Conservation (phyloP, 2,888 invertebrate genomes). For the Mechanitis mazaeus region DNA sequence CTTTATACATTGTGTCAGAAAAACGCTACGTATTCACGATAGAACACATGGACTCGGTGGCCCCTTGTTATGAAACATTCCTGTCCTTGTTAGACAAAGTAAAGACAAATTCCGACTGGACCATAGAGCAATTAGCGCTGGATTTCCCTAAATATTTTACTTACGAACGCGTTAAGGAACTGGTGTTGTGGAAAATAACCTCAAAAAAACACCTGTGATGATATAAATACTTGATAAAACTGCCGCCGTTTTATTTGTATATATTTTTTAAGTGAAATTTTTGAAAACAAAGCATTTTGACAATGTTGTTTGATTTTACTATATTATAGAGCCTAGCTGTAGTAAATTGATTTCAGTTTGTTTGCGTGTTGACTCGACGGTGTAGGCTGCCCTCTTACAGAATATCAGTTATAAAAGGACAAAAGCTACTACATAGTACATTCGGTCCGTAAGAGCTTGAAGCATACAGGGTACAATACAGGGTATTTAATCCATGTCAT, state of each 20-base stretch:
- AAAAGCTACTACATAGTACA: too few species aligned
- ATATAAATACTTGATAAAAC: constrained; percentile 34
- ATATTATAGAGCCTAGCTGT: too few species aligned
- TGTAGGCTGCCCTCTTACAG: too few species aligned
- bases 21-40: constrained; percentile 92
- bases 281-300: too few species aligned
- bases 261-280: not conserved
- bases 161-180: constrained; percentile 86
- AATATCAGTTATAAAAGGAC: too few species aligned
- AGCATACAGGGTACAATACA: too few species aligned
- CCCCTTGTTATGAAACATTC: constrained; percentile 92
- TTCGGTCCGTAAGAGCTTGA: too few species aligned
- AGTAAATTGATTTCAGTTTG: too few species aligned
- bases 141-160: constrained; percentile 89
- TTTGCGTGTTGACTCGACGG: too few species aligned
- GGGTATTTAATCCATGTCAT: not conserved
- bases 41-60: constrained; percentile 86
- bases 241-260: constrained; percentile 23
- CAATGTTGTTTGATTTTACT: too few species aligned
- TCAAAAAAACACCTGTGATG: constrained; percentile 51
- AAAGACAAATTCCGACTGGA: constrained; percentile 71
- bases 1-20: constrained; percentile 85
- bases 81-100: constrained; percentile 76
- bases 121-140: constrained; percentile 77
- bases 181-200: constrained; percentile 84